Evolutionary conservation across 2,113 vertebrate genomes (phyloP), one percentile per base, ranked within the genome.

Genomic region (Tympanuchus pallidicinctus): DNA sequence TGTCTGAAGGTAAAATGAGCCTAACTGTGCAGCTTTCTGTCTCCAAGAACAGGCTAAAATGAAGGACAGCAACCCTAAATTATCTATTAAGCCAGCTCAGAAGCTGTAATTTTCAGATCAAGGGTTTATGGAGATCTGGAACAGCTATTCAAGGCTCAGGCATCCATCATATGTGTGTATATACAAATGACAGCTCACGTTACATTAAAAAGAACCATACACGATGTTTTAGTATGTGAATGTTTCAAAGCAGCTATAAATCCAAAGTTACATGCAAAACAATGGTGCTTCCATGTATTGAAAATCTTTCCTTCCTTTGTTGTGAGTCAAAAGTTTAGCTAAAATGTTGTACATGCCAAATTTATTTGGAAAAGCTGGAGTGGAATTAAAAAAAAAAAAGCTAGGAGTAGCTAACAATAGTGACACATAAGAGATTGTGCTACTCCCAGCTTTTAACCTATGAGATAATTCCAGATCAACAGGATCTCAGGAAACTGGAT

Each of bases 271-370:
- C 73, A 70, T 28, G 60, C 8, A 28, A 80, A 97, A 96, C 97
- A 97, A 97, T 95, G 85, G 93, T 57, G 70, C 60, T 96, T 97
- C 96, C 96, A 90, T 81, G 67, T 85, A 97, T 96, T 96, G 93
- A 97, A 95, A 96, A 93, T 88, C 89, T 95, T 97, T 97, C 97
- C 96, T 97, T 95, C 96, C 96, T 95, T 95, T 95, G 93, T 86
- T 45, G 17, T 95, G 93, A 97, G 95, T 87, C 93, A 90, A 89
- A 94, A 80, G 90, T 92, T 95, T 92, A 94, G 75, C 77, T 89
- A 80, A 83, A 56, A 56, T 56, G 73, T 74, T 30, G 48, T 40
- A 66, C 75, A 66, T 77, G 90, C 90, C 93, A 96, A 91, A 82
- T 73, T 80, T 80, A 66, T 72, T 95, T 87, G 86, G 65, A 76